These are phyloP conservation scores for Caerostris darwini DNA, from an alignment of 1,140 invertebrate genomes.

Conservation along the genomic window DNA sequence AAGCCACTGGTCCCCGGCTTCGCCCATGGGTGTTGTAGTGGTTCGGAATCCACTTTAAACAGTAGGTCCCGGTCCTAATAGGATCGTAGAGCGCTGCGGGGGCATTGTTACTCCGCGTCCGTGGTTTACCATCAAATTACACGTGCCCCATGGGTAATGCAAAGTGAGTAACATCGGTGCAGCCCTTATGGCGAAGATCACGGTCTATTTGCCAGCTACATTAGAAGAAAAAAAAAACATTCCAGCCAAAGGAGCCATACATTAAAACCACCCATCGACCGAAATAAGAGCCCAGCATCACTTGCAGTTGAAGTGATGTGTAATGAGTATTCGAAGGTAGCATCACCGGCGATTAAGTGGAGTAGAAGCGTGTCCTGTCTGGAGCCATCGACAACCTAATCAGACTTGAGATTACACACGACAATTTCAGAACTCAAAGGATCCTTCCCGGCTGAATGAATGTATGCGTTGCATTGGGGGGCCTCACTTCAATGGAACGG, in stretches of 20 bases:
- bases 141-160: too few species aligned
- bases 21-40: too few species aligned
- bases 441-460: neutral
- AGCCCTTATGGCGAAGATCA: too few species aligned
- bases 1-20: constrained; percentile 82
- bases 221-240: too few species aligned
- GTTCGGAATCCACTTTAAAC: too few species aligned
- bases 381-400: neutral
- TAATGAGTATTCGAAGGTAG: neutral
- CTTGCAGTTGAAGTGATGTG: neutral
- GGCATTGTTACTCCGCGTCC: too few species aligned
- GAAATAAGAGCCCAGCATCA: neutral
- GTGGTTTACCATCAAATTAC: too few species aligned
- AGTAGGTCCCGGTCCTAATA: too few species aligned
- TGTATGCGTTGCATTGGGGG: neutral
- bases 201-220: too few species aligned
- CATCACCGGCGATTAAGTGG: neutral
- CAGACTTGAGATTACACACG: neutral
- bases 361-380: neutral
- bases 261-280: neutral
- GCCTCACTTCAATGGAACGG: neutral
- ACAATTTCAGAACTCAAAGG: neutral
- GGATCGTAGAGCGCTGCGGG: too few species aligned
- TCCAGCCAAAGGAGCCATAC: too few species aligned
- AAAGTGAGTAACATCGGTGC: too few species aligned